Conservation (phyloP, 2,888 invertebrate species). For the Protonemura montana region DNA sequence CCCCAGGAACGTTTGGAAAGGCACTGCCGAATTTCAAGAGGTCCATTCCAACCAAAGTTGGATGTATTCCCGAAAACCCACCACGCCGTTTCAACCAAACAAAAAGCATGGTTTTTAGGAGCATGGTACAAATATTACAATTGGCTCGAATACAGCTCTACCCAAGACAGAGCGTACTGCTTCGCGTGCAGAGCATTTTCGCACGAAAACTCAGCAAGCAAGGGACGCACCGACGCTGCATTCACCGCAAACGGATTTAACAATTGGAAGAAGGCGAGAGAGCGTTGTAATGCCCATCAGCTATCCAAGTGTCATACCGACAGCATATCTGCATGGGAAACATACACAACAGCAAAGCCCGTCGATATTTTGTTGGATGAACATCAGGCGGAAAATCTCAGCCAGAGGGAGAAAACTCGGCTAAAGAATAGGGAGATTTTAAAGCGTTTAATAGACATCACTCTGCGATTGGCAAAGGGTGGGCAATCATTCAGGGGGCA, state of each 20-base stretch:
- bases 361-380: neutral
- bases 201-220: conserved; percentile 18
- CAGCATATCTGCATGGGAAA: neutral
- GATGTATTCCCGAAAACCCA: neutral
- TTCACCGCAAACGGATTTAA: conserved; percentile 1
- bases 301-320: neutral
- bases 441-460: conserved; percentile 18
- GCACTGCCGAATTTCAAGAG: neutral
- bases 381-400: neutral
- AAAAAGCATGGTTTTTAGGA: neutral
- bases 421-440: conserved; percentile 1
- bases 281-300: conserved; percentile 1
- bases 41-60: conserved; percentile 4
- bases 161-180: neutral
- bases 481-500: conserved; percentile 7
- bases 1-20: no score
- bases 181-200: neutral
- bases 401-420: neutral
- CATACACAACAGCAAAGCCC: neutral
- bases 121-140: neutral
- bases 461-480: conserved; percentile 2
- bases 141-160: neutral
- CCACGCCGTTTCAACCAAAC: no score
- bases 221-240: neutral
- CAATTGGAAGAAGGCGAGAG: neutral